These are phyloP conservation scores for Girardinichthys multiradiatus DNA, from an alignment of 2,113 vertebrate genomes.

Conservation along the genomic window DNA sequence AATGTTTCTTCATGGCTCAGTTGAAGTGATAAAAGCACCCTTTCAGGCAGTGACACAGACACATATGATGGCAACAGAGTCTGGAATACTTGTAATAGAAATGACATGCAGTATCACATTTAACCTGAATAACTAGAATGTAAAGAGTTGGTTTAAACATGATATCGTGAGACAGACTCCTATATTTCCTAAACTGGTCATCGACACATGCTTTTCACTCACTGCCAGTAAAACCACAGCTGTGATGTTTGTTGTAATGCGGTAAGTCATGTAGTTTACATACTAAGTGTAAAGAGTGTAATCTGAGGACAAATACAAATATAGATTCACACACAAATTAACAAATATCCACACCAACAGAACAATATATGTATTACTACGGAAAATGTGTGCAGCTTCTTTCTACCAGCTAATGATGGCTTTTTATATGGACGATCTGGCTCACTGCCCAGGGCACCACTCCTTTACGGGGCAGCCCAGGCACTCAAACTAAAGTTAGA, in stretches of 20 bases:
- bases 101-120: slow-evolving; percentile 27
- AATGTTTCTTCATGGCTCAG: slow-evolving; percentile 64
- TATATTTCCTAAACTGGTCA: slow-evolving; percentile 25
- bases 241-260: slow-evolving; percentile 17
- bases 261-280: slow-evolving; percentile 43
- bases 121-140: slow-evolving; percentile 28
- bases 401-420: not conserved
- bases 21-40: slow-evolving; percentile 54
- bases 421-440: slow-evolving; percentile 15
- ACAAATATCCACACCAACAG: slow-evolving; percentile 41
- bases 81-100: slow-evolving; percentile 2
- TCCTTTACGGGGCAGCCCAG: not conserved
- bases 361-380: slow-evolving; percentile 19
- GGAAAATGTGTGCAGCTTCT: slow-evolving; percentile 10
- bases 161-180: slow-evolving; percentile 16
- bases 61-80: slow-evolving; percentile 39
- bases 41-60: slow-evolving; percentile 46
- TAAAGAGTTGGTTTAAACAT: slow-evolving; percentile 24
- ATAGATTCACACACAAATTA: slow-evolving; percentile 35
- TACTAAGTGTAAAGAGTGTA: slow-evolving; percentile 6
- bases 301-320: slow-evolving; percentile 28
- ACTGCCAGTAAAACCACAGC: not conserved
- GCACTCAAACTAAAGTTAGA: not conserved
- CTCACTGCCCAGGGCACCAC: not conserved
- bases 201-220: slow-evolving; percentile 14